Evolutionary conservation across 1,140 invertebrate genomes (phyloP), one percentile per base, ranked within the genome.

Genomic region (Zelostemma sp.): DNA sequence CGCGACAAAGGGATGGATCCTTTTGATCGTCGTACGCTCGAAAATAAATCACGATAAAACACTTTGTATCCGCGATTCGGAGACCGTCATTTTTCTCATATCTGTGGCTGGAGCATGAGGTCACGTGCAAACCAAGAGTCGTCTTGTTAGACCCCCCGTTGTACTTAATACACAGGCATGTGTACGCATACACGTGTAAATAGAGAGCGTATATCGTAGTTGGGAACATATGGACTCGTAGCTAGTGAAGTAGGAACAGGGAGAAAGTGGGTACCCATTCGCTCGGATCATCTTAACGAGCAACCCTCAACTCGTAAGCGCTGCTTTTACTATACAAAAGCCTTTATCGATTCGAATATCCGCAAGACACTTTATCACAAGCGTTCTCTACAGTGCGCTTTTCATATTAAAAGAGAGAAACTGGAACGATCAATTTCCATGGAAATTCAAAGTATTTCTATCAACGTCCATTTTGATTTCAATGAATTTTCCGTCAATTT

Each of bases 281-380:
- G 51, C 57, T 72, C 51, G 68, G 57, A 76, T 75, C 71, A 66
- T 73, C 69, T 75, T 74, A 76, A 75, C 74, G 71, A 78, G 74
- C 51, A 54, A 61, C 64, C 72, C 64, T 64, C 58, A 59, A 54
- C 50, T 57, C 58, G 51, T 66, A 63, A 66, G 28, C 21, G 21
- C 31, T 46, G 11, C 45, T 65, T 66, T 66, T 60, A 66, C 72
- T 35, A 35, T 66, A 74, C 69, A 64, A 55, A 63, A 46, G 46
- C 41, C 33, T 54, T 58, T 43, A 14, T 15, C 3, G 14, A 38
- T 25, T 50, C 47, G 25, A 49, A 25, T 1, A 51, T 38, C 28
- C 17, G 17, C 48, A 35, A 51, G 28, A 51, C 4, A 28, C 50
- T 19, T 59, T 21, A 19, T 19, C 17, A 19, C 9, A 46, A 9